phyloP scores from a whole-genome alignment of 2,113 vertebrate genomes.

The Sinocyclocheilus grahami region DNA sequence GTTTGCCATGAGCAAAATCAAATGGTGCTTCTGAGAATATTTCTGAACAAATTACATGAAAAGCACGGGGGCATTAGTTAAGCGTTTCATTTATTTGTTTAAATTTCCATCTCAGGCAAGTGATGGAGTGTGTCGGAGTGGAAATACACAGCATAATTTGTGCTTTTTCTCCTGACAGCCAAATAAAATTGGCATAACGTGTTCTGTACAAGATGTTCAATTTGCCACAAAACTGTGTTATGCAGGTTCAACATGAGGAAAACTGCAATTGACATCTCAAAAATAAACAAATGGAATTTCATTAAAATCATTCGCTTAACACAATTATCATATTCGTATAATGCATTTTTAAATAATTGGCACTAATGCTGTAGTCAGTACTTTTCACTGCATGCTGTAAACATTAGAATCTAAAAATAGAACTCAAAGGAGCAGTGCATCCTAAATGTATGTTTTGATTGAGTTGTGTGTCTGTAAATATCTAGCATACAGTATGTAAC shows the following conservation, averaged over 20 bases:
- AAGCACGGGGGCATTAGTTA: constrained; percentile 2
- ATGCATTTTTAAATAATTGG: neutral
- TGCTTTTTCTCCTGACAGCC: neutral
- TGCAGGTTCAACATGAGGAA: neutral
- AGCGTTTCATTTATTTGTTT: constrained; percentile 34
- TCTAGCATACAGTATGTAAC: neutral
- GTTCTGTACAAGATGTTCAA: constrained; percentile 6
- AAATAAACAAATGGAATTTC: neutral
- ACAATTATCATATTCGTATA: neutral
- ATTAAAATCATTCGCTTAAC: neutral
- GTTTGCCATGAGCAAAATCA: constrained; percentile 4
- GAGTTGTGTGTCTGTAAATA: neutral
- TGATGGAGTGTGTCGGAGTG: constrained; percentile 15
- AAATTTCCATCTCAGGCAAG: constrained; percentile 18
- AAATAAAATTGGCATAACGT: constrained; percentile 35
- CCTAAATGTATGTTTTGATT: neutral
- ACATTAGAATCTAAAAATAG: neutral
- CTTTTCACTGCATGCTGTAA: neutral
- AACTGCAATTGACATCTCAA: neutral
- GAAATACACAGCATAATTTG: constrained; percentile 26
- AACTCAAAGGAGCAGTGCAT: neutral
- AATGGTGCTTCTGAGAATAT: constrained; percentile 2
- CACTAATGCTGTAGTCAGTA: neutral
- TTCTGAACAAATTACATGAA: constrained; percentile 9
- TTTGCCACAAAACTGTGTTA: constrained; percentile 12